These are phyloP conservation scores for Microplitis mediator DNA, from an alignment of 1,140 invertebrate genomes.

Conservation along the genomic window DNA sequence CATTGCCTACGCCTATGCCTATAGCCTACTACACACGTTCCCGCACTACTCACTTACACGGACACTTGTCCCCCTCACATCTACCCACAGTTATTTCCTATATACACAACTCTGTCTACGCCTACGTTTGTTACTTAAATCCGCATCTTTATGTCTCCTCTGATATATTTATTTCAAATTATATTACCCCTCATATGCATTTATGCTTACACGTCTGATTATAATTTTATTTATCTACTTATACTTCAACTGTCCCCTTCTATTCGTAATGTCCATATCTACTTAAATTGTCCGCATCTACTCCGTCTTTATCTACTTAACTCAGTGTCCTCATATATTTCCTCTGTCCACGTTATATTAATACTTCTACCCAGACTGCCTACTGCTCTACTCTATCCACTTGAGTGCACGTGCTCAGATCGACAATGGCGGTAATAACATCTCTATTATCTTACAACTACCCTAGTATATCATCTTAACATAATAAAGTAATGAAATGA, in stretches of 20 bases:
- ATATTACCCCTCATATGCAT: neutral
- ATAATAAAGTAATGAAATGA: neutral
- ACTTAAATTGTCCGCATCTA: too few relatives aligned
- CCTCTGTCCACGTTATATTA: too few relatives aligned
- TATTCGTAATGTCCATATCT: too few relatives aligned
- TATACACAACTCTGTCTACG: slow-evolving; percentile 1
- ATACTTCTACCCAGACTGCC: neutral
- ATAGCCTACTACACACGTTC: neutral
- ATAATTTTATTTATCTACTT: neutral
- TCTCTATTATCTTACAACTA: too few relatives aligned
- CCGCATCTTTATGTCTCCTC: slow-evolving; percentile 10
- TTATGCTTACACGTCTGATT: neutral
- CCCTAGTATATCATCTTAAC: neutral
- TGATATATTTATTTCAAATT: neutral
- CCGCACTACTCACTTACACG: neutral
- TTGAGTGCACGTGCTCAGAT: neutral
- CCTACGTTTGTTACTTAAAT: slow-evolving; percentile 12
- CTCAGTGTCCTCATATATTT: too few relatives aligned
- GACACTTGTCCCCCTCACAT: neutral
- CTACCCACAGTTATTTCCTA: neutral
- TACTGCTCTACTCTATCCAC: neutral
- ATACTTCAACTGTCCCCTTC: too few relatives aligned
- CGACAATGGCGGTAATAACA: too few relatives aligned
- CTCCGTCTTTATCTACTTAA: too few relatives aligned
- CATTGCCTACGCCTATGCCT: slow-evolving; percentile 29